Base-by-base conservation (phyloP, 2,797 vertebrate species). In the Poeciliopsis infans region DNA sequence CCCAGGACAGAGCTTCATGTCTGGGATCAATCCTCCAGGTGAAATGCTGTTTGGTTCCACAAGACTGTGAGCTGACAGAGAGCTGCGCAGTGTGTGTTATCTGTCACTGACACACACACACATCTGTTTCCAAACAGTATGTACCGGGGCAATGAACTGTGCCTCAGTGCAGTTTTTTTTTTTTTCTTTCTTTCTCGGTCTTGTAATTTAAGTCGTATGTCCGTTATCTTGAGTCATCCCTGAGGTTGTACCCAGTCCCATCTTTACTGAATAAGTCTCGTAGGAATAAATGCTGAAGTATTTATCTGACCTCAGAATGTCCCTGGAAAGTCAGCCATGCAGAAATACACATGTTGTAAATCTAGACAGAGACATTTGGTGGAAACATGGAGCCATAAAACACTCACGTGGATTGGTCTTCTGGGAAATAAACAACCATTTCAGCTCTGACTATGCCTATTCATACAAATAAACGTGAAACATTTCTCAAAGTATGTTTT, bases 1-100 rank as follows among this genome's bases (percentile, higher is more conserved):
- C 85, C 87, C 39, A 79, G 46, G 78, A 85, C 51, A 41, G 79
- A 91, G 91, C 87, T 85, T 93, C 96, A 96, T 96, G 4, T 90
- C 91, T 92, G 82, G 47, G 77, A 70, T 78, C 43, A 64, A 28
- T 86, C 80, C 84, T 85, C 55, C 82, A 85, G 85, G 69, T 82
- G 79, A 78, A 41, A 68, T 33, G 73, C 76, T 2, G 4, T 33
- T 88, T 75, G 82, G 76, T 81, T 86, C 79, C 72, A 55, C 11
- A 79, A 85, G 85, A 64, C 53, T 89, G 83, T 87, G 85, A 87
- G 86, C 86, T 89, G 85, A 81, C 76, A 66, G 80, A 71, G 81
- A 80, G 82, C 74, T 80, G 72, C 3, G 57, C 86, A 81, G 79
- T 74, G 86, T 81, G 77, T 84, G 95, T 95, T 95, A 95, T 95